Conservation (phyloP, 2,113 vertebrate genomes). For the Thryonomys swinderianus region DNA sequence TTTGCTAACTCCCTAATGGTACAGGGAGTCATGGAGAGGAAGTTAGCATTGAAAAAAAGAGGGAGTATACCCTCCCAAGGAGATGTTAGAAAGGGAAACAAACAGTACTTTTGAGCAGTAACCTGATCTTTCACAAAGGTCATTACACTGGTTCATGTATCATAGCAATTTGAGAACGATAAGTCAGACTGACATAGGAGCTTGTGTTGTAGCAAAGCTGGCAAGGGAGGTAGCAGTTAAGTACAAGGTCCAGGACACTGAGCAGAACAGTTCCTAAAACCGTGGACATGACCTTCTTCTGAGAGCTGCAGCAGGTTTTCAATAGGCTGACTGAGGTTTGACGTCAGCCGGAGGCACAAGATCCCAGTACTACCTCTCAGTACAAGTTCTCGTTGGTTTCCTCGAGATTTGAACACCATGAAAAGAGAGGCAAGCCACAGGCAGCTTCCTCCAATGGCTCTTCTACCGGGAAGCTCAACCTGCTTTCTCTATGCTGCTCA, state of each 20-base stretch:
- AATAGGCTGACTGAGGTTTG: neutral
- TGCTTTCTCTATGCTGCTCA: neutral
- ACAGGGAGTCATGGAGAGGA: neutral
- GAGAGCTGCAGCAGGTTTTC: neutral
- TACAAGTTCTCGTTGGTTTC: neutral
- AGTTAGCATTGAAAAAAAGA: neutral
- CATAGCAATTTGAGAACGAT: neutral
- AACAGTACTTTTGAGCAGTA: neutral
- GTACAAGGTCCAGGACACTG: neutral
- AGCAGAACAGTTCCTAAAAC: neutral
- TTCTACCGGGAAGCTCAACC: neutral
- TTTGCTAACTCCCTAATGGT: neutral
- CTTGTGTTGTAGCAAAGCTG: neutral
- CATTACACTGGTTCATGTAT: neutral
- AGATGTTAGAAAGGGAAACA: neutral
- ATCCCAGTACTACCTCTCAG: neutral
- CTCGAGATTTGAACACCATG: neutral
- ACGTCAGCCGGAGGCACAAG: neutral
- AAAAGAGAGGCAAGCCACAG: neutral
- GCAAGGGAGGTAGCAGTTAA: neutral
- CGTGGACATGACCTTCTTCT: neutral
- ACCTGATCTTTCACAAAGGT: neutral
- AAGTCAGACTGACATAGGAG: neutral
- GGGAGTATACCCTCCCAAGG: accelerated
- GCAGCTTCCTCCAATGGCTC: neutral